Percentiles rank a stretch among this genome's conserved stretches.
Evolutionary conservation across 2,888 invertebrate species (phyloP).

Genomic region (Tridacna crocea): DNA sequence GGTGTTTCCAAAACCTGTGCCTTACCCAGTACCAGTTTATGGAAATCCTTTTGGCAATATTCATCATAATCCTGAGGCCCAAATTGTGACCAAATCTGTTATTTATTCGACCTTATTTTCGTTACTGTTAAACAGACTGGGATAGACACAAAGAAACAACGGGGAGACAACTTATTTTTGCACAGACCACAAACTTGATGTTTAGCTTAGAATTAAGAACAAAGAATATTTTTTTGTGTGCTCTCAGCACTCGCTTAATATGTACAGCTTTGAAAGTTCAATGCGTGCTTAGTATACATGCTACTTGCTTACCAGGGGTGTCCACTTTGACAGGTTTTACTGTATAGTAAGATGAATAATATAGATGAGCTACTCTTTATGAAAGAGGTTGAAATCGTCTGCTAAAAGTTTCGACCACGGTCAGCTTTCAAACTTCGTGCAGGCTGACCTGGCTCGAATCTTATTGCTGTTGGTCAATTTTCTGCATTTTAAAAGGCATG

Average conservation of each 20-base stretch:
- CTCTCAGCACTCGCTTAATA: background rate
- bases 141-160: background rate
- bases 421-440: too few species aligned
- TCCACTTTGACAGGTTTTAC: too few species aligned
- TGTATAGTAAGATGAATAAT: too few species aligned
- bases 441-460: too few species aligned
- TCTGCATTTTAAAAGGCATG: too few species aligned
- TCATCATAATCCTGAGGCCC: background rate
- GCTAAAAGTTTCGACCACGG: too few species aligned
- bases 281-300: too few species aligned
- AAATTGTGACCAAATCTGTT: slow-evolving; percentile 14
- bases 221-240: background rate
- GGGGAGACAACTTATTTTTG: background rate
- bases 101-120: slow-evolving; percentile 8
- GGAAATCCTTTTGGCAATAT: slow-evolving; percentile 13
- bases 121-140: slow-evolving; percentile 5
- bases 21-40: slow-evolving; percentile 14
- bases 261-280: background rate
- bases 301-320: too few species aligned
- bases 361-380: too few species aligned
- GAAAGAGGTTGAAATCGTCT: too few species aligned
- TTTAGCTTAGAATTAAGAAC: background rate
- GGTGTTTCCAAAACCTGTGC: background rate
- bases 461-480: too few species aligned
- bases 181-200: background rate